A percentile compares a stretch with the other conserved stretches of the same genome.
These are phyloP conservation scores for Brachyopa scutellaris DNA, from an alignment of 2,888 invertebrate species.

Conservation along the genomic window DNA sequence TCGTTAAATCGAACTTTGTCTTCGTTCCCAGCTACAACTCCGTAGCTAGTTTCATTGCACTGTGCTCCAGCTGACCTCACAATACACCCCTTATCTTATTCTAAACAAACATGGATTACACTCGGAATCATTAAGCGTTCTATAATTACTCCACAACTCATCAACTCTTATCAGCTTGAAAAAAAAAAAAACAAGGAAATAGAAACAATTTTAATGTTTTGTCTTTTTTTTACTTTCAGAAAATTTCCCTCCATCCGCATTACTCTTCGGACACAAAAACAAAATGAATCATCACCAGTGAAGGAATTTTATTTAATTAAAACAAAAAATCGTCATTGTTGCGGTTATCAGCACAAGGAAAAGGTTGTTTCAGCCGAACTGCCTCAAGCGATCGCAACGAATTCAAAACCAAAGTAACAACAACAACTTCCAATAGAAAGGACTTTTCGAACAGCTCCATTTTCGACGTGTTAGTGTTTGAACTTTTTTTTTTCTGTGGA, in stretches of 20 bases:
- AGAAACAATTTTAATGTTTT: too few species aligned
- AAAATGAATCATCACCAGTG: constrained; percentile 54
- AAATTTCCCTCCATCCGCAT: constrained; percentile 8
- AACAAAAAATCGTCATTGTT: constrained; percentile 2
- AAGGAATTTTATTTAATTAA: constrained; percentile 6
- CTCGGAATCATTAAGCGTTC: constrained; percentile 20
- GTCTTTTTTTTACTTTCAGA: constrained; percentile 52
- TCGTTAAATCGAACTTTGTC: constrained; percentile 23
- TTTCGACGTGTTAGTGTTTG: too few species aligned
- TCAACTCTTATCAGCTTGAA: constrained; percentile 27
- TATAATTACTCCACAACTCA: constrained; percentile 16
- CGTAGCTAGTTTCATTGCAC: constrained; percentile 39
- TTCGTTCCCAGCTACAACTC: not conserved
- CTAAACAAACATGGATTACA: constrained; percentile 18
- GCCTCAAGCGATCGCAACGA: constrained; percentile 39
- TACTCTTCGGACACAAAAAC: constrained; percentile 9
- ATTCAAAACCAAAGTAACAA: not conserved
- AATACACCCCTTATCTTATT: constrained; percentile 25
- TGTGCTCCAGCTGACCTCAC: constrained; percentile 27
- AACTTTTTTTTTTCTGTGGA: too few species aligned
- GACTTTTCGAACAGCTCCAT: too few species aligned
- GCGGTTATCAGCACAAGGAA: constrained; percentile 33
- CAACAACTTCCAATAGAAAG: constrained; percentile 37
- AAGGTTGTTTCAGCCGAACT: constrained; percentile 45
- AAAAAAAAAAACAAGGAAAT: too few species aligned